Evolutionary conservation across 2,888 invertebrate species (phyloP).

Genomic region (Lampropteryx suffumata): DNA sequence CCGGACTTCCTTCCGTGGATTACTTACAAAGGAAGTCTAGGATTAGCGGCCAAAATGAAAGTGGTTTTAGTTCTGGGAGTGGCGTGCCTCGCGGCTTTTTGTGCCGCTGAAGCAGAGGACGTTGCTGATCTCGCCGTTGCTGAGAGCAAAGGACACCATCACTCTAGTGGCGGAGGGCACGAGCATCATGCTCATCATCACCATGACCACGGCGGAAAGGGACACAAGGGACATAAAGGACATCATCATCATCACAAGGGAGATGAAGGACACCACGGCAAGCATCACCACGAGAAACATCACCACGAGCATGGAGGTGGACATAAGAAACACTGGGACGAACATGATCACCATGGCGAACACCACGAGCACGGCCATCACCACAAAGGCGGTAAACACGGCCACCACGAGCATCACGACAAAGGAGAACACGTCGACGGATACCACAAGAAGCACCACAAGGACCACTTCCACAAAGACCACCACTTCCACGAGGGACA

Average conservation of each 20-base stretch:
- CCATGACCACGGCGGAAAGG: constrained; percentile 88
- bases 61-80: constrained; percentile 61
- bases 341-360: constrained; percentile 88
- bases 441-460: constrained; percentile 92
- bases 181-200: constrained; percentile 86
- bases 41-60: constrained; percentile 54
- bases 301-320: constrained; percentile 90
- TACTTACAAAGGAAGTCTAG: constrained; percentile 39
- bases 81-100: constrained; percentile 63
- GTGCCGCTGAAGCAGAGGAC: constrained; percentile 50
- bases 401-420: constrained; percentile 92
- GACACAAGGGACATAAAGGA: constrained; percentile 89
- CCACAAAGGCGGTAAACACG: constrained; percentile 90
- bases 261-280: constrained; percentile 89
- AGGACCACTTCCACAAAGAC: constrained; percentile 93
- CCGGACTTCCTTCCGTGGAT: constrained; percentile 65
- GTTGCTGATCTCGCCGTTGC: constrained; percentile 68
- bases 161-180: constrained; percentile 85
- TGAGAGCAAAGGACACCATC: constrained; percentile 75
- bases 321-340: constrained; percentile 91
- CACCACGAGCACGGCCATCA: constrained; percentile 90
- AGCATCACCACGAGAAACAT: constrained; percentile 88
- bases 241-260: constrained; percentile 90
- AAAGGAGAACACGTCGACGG: constrained; percentile 92
- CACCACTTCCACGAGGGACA: constrained; percentile 94